Evolutionary conservation across 2,113 vertebrate genomes (phyloP).

Genomic region (Turdus rufiventris): DNA sequence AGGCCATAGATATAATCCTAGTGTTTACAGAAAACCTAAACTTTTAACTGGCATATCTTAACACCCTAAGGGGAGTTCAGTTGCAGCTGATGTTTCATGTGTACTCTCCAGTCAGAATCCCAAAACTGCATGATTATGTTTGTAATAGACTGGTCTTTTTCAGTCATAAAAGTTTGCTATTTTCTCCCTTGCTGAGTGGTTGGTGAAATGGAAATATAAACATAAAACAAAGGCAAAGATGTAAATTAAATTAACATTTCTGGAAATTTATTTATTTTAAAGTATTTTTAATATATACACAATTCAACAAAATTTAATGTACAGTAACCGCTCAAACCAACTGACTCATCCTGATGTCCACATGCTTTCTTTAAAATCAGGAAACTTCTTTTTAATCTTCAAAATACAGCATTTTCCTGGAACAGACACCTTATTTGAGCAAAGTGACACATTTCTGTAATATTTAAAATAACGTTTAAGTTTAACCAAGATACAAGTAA

Average conservation of each 20-base stretch:
- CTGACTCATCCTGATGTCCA: slow-evolving; percentile 72
- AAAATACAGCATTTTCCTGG: slow-evolving; percentile 73
- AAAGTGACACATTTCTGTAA: slow-evolving; percentile 69
- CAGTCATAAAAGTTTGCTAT: slow-evolving; percentile 37
- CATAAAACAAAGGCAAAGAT: slow-evolving; percentile 68
- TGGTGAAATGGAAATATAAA: slow-evolving; percentile 61
- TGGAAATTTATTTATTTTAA: slow-evolving; percentile 69
- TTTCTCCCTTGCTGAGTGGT: slow-evolving; percentile 14
- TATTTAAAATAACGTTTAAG: slow-evolving; percentile 67
- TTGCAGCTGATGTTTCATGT: background rate
- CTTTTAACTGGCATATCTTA: slow-evolving; percentile 28
- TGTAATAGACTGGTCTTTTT: slow-evolving; percentile 39
- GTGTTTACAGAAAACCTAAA: slow-evolving; percentile 27
- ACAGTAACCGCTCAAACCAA: slow-evolving; percentile 67
- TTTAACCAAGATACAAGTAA: slow-evolving; percentile 67
- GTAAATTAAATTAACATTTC: slow-evolving; percentile 72
- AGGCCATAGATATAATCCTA: background rate
- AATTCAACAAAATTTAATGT: slow-evolving; percentile 67
- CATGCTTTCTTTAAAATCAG: slow-evolving; percentile 75
- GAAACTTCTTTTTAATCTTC: slow-evolving; percentile 67
- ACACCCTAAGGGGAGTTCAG: background rate
- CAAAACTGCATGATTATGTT: background rate
- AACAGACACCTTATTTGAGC: slow-evolving; percentile 75
- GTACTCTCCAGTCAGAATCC: slow-evolving; percentile 44
- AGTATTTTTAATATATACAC: slow-evolving; percentile 73